Percentiles rank a stretch among this genome's conserved stretches.
phyloP scores from a whole-genome alignment of 1,140 invertebrate genomes.

The Popillia japonica region DNA sequence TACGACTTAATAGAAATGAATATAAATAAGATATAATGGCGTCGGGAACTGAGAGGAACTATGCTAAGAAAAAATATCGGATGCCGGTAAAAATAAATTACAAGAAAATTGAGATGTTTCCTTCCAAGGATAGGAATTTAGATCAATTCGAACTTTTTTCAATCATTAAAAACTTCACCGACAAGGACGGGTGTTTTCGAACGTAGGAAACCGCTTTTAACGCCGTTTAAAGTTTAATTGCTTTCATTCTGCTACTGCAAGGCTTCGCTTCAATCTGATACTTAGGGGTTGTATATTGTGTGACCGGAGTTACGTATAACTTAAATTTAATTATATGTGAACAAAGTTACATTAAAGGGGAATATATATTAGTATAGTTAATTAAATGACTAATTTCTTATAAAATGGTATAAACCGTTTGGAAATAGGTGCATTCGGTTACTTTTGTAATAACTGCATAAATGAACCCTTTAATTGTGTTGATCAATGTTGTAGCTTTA shows the following conservation, averaged over 20 bases:
- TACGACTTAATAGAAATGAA: constrained; percentile 38
- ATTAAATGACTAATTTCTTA: too few species aligned
- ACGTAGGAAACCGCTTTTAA: not conserved
- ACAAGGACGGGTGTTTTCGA: not conserved
- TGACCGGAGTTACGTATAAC: too few species aligned
- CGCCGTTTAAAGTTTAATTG: constrained; percentile 15
- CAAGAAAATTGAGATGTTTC: constrained; percentile 27
- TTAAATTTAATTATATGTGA: too few species aligned
- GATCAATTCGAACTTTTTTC: constrained; percentile 36
- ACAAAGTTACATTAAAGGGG: too few species aligned
- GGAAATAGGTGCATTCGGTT: too few species aligned
- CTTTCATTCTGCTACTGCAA: constrained; percentile 3
- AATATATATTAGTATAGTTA: too few species aligned
- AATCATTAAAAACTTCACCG: constrained; percentile 27
- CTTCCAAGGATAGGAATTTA: not conserved
- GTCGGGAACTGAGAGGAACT: not conserved
- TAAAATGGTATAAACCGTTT: too few species aligned
- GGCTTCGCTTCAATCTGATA: not conserved
- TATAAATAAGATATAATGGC: constrained; percentile 40
- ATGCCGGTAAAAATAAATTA: constrained; percentile 24
- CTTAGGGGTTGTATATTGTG: too few species aligned
- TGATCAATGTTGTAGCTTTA: too few species aligned
- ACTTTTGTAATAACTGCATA: too few species aligned
- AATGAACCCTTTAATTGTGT: too few species aligned
- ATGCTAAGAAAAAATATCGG: not conserved